Conservation (phyloP, 1,140 invertebrate species). For the Mactra quadrangularis region DNA sequence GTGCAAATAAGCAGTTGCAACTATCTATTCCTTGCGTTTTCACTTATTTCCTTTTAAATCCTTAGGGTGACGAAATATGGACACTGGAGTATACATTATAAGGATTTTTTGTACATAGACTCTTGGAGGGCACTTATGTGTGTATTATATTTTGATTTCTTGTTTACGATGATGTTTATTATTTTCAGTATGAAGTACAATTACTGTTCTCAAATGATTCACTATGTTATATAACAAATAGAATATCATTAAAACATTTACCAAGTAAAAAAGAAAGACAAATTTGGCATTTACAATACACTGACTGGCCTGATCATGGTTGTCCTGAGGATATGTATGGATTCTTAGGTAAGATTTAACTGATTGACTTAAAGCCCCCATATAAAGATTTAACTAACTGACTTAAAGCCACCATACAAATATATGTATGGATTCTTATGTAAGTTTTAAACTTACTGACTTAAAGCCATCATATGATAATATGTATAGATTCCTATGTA, state of each 20-base stretch:
- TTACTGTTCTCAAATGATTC: slow-evolving; percentile 83
- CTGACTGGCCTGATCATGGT: slow-evolving; percentile 90
- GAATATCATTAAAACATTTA: slow-evolving; percentile 79
- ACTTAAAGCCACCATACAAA: background rate
- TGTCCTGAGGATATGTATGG: slow-evolving; percentile 88
- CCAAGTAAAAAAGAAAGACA: slow-evolving; percentile 84
- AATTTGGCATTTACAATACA: slow-evolving; percentile 93
- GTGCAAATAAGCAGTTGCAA: too few relatives aligned
- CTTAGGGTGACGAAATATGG: too few relatives aligned
- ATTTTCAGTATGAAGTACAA: slow-evolving; percentile 87
- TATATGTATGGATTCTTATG: background rate
- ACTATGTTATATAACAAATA: slow-evolving; percentile 83
- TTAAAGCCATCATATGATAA: too few relatives aligned
- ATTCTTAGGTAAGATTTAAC: slow-evolving; percentile 87
- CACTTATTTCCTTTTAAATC: too few relatives aligned
- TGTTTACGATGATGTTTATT: background rate
- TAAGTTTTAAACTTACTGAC: background rate
- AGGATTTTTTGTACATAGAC: too few relatives aligned
- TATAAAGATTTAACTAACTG: too few relatives aligned
- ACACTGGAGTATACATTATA: too few relatives aligned
- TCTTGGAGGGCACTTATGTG: too few relatives aligned
- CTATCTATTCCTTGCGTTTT: too few relatives aligned
- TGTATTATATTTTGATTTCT: background rate
- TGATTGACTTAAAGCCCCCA: background rate
- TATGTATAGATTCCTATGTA: too few relatives aligned